A percentile compares a stretch with the other conserved stretches of the same genome.
Evolutionary conservation across 2,888 invertebrate species (phyloP).

Genomic region (Hypena proboscidalis): DNA sequence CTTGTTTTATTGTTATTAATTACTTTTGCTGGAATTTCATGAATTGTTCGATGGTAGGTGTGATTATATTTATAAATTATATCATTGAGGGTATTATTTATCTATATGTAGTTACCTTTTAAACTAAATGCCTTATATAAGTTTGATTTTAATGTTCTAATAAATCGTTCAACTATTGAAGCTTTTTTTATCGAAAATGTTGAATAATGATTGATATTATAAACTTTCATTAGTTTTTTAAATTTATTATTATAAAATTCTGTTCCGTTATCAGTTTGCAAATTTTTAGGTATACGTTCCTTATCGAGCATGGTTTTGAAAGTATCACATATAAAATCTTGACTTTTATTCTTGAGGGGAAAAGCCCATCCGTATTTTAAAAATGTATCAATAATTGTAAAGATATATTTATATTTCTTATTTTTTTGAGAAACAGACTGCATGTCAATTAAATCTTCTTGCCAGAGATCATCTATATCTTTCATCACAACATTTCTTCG

Average conservation of each 20-base stretch:
- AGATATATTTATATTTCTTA: conserved; percentile 17
- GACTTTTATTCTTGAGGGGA: conserved; percentile 16
- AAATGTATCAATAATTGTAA: conserved; percentile 19
- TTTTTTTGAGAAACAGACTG: conserved; percentile 21
- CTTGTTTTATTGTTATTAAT: not conserved
- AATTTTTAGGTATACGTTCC: conserved; percentile 16
- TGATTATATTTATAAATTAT: too few relatives aligned
- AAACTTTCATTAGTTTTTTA: conserved; percentile 40
- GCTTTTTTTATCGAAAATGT: conserved; percentile 23
- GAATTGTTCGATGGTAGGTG: too few relatives aligned
- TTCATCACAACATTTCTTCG: conserved; percentile 39
- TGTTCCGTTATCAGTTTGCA: conserved; percentile 34
- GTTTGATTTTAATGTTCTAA: conserved; percentile 9
- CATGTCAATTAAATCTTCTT: conserved; percentile 61
- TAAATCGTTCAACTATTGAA: conserved; percentile 21
- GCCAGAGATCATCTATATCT: conserved; percentile 64
- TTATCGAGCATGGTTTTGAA: conserved; percentile 4
- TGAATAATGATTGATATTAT: conserved; percentile 36
- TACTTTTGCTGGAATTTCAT: not conserved
- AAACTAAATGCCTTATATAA: conserved; percentile 6
- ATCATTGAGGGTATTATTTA: conserved; percentile 5
- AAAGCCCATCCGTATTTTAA: conserved; percentile 23
- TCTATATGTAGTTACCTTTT: conserved; percentile 12
- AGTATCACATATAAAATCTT: conserved; percentile 3
- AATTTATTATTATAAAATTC: conserved; percentile 41